Base-by-base conservation (phyloP, 2,797 vertebrate genomes). In the Paramormyrops hopkinsi region DNA sequence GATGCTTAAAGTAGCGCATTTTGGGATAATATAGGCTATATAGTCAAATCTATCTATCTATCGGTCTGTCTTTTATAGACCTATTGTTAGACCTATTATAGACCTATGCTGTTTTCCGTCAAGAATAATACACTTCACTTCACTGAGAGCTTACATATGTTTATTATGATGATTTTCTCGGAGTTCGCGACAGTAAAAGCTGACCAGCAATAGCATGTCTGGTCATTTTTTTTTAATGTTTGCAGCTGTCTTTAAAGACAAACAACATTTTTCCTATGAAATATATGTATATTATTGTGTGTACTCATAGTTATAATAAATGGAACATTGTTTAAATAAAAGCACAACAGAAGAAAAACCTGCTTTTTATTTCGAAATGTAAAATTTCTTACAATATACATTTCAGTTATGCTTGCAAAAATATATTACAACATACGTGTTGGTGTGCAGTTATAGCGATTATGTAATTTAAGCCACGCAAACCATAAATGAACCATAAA, bases 361-460 rank as follows among this genome's bases (percentile, higher is more conserved):
- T 86, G 84, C 84, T 86, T 86, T 86, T 86, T 86, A 51, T 51
- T 86, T 86, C 54, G 48, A 86, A 51, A 29, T 86, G 29, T 14
- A 54, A 51, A 12, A 29, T 86, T 86, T 54, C 22, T 33, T 86
- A 86, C 48, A 85, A 46, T 85, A 50, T 85, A 85, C 9, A 44
- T 82, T 82, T 46, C 37, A 44, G 46, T 14, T 50, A 51, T 85
- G 46, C n/a, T 85, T 50, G 48, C 46, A 53, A 85, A 85, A 29
- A 51, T 53, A 85, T 85, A 51, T 85, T 84, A 84, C 5, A 84
- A 46, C 3, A 50, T 46, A 46, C 7, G 44, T 6, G 83, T 48
- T 51, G 1, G 2, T 50, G 48, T 85, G 46, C n/a, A 33, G 50
- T 50, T 85, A 29, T 17, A 25, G n/a, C 4, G 44, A 82, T 50